These are phyloP conservation scores for Chelonus formosanus DNA, from an alignment of 2,888 invertebrate genomes.

Conservation along the genomic window DNA sequence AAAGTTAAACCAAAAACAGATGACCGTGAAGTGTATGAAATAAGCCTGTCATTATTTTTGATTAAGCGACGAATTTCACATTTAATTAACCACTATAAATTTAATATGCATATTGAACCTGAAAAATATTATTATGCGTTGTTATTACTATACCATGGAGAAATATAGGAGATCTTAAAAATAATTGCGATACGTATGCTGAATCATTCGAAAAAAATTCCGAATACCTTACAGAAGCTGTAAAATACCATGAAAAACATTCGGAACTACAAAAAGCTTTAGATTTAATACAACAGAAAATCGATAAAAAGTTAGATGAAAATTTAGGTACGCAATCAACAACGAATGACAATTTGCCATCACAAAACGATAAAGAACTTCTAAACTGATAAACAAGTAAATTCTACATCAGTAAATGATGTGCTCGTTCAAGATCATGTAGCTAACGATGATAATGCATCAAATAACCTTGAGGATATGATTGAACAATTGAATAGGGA, in stretches of 20 bases:
- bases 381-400: background rate
- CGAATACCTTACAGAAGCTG: background rate
- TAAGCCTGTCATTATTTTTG: slow-evolving; percentile 36
- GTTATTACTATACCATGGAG: slow-evolving; percentile 47
- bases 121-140: slow-evolving; percentile 48
- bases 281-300: background rate
- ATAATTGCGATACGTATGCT: slow-evolving; percentile 38
- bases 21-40: slow-evolving; percentile 32
- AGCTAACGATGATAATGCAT: too few species aligned
- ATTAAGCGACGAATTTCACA: slow-evolving; percentile 39
- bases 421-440: background rate
- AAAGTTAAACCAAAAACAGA: slow-evolving; percentile 25
- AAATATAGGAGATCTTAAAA: slow-evolving; percentile 35
- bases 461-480: too few species aligned
- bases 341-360: background rate
- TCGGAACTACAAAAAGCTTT: slow-evolving; percentile 16
- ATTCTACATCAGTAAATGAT: slow-evolving; percentile 14
- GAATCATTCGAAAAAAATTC: slow-evolving; percentile 30
- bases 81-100: slow-evolving; percentile 34
- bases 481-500: too few species aligned
- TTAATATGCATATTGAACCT: slow-evolving; percentile 44
- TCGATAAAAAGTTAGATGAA: background rate
- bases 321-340: background rate
- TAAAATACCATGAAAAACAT: slow-evolving; percentile 21
- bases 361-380: slow-evolving; percentile 2